Evolutionary conservation across 1,140 invertebrate species (phyloP).

Genomic region (Papilio glaucus): DNA sequence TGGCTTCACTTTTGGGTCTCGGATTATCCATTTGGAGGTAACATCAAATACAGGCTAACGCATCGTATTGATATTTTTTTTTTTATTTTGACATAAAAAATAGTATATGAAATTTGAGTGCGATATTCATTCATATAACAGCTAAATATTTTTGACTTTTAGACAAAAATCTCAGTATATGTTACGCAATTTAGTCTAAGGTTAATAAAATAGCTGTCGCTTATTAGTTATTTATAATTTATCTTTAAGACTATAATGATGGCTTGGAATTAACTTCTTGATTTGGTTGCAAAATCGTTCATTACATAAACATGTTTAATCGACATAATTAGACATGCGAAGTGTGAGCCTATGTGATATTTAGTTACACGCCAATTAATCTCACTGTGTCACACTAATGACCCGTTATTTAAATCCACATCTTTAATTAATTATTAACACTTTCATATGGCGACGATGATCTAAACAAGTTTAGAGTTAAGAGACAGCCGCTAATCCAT

Average conservation of each 20-base stretch:
- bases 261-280: background rate
- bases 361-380: slow-evolving; percentile 26
- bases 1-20: too few species aligned
- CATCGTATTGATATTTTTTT: too few species aligned
- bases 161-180: background rate
- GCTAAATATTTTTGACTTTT: background rate
- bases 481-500: background rate
- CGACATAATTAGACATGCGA: slow-evolving; percentile 14
- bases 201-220: background rate
- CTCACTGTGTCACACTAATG: slow-evolving; percentile 2
- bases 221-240: slow-evolving; percentile 1
- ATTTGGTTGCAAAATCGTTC: background rate
- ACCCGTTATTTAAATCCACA: slow-evolving; percentile 24
- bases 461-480: background rate
- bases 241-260: background rate
- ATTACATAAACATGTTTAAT: slow-evolving; percentile 18
- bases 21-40: too few species aligned
- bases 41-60: too few species aligned
- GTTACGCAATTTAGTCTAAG: background rate
- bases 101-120: too few species aligned
- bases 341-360: slow-evolving; percentile 1
- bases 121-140: too few species aligned
- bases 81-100: too few species aligned
- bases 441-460: slow-evolving; percentile 1
- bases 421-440: slow-evolving; percentile 14